These are phyloP conservation scores for Wiebesia pumilae DNA, from an alignment of 1,140 invertebrate genomes.

Conservation along the genomic window DNA sequence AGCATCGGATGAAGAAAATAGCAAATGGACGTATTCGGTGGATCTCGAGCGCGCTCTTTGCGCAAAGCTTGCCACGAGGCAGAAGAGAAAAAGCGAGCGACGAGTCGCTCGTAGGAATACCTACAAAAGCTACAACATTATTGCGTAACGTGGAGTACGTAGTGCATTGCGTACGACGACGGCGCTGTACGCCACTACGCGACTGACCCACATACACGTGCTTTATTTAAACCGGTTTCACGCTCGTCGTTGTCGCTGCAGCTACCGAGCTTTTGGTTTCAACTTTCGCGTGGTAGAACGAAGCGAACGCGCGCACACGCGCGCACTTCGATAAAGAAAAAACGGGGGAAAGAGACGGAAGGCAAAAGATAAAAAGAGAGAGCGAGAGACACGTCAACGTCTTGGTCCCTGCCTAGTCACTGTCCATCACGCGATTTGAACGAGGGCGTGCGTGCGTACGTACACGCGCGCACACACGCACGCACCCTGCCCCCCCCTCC, in stretches of 20 bases:
- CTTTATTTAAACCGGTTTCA: conserved; percentile 76
- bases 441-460: too few relatives aligned
- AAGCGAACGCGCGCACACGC: conserved; percentile 7
- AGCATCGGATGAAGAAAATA: not conserved
- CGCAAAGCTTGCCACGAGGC: not conserved
- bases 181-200: conserved; percentile 57
- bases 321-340: conserved; percentile 6
- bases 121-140: not conserved
- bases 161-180: not conserved
- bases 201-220: conserved; percentile 73
- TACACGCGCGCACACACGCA: too few relatives aligned
- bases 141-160: conserved; percentile 20
- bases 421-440: conserved; percentile 21
- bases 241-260: conserved; percentile 61
- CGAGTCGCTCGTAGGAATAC: not conserved
- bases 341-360: not conserved
- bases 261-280: conserved; percentile 66
- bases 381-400: not conserved
- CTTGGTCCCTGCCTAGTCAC: conserved; percentile 18
- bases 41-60: not conserved
- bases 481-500: too few relatives aligned
- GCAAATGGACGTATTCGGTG: not conserved
- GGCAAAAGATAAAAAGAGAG: not conserved
- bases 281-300: conserved; percentile 62
- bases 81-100: not conserved